Conservation (phyloP, 2,888 invertebrate species). For the Hermaeophaga mercurialis region DNA sequence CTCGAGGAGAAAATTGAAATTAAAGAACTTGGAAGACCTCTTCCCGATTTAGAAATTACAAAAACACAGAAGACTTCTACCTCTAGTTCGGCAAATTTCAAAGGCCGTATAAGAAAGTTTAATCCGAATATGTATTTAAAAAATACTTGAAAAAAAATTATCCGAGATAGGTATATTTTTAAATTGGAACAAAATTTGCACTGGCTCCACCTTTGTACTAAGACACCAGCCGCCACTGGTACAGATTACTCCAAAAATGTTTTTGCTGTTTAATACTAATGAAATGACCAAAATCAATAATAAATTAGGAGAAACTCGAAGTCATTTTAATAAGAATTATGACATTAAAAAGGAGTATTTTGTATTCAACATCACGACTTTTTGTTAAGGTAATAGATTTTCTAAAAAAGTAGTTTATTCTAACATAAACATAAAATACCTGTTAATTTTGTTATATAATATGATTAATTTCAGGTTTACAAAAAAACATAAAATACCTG, state of each 20-base stretch:
- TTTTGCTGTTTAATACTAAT: constrained; percentile 1
- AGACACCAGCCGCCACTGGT: no score
- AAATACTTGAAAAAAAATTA: no score
- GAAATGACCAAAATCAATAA: constrained; percentile 8
- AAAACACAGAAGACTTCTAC: no score
- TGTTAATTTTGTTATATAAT: neutral
- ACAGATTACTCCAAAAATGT: constrained; percentile 11
- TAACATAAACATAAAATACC: neutral
- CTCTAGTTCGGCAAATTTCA: no score
- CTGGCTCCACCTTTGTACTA: no score
- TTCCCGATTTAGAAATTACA: no score
- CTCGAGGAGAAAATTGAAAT: no score
- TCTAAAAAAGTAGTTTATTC: neutral
- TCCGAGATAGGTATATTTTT: no score
- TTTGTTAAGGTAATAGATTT: constrained; percentile 6
- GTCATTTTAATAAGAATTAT: neutral
- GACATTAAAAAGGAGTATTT: constrained; percentile 11
- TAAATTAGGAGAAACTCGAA: neutral
- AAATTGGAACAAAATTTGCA: no score
- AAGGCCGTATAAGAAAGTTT: no score
- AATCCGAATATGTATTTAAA: no score
- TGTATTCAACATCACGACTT: constrained; percentile 6
- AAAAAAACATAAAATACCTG: neutral
- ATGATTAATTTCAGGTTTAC: constrained; percentile 1
- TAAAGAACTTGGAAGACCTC: no score